Evolutionary conservation across 2,888 invertebrate species (phyloP), one percentile per base, ranked within the genome.

Genomic region (Lycophotia porphyrea): DNA sequence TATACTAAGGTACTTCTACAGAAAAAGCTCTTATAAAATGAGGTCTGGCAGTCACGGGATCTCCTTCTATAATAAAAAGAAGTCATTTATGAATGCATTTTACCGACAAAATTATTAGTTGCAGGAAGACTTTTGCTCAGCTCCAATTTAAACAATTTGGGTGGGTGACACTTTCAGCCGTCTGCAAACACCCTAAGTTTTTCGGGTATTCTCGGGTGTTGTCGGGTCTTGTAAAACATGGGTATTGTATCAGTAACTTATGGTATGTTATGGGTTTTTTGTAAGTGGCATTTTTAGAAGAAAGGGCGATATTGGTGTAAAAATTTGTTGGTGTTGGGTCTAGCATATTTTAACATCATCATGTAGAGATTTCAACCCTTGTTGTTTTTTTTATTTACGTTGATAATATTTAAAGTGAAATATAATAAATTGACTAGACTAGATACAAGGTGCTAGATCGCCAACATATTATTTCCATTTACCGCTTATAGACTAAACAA

Each of bases 201-300:
- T 42, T 70, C 70, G 76, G 27, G 55, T 42, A 61, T 47, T 2
- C 4, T 47, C 69, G 64, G 36, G 18, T 47, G 3, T 24, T 44
- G 5, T 67, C 21, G 77, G 39, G 1, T 63, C 36, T 70, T 70
- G 77, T 81, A 49, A 81, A 52, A 80, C 71, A 82, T 39, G 58
- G 58, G 36, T 36, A 63, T 15, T 66, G 68, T 61, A 65, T 61
- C 69, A 47, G 65, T 70, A 80, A 81, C 65, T 70, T 76, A 67
- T 58, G 34, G 34, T 76, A 24, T 42, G 18, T 34, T 74, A 24
- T n/a, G n/a, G 52, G 52, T 24, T 27, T 42, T 39, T 82, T 64
- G 71, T 71, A 44, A 60, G 49, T 68, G 31, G 44, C 8, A 39
- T 27, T 47, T 82, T 64, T 64, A 52, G 49, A 76, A 47, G 52